Conservation (phyloP, 1,140 invertebrate species). For the Euura saliciscinereae region DNA sequence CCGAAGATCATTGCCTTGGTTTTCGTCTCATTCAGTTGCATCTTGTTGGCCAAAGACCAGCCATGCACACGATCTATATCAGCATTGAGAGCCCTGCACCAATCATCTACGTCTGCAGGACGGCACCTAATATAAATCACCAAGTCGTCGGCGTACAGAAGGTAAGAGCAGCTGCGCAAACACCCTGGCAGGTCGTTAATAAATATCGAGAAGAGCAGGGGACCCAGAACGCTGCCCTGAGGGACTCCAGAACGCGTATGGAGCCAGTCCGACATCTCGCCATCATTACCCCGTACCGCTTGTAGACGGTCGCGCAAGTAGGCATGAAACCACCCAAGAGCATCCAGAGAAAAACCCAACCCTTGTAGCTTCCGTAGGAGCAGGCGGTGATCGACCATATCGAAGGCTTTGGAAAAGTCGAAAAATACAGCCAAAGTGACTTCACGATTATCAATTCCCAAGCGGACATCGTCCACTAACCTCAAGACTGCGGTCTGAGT, state of each 20-base stretch:
- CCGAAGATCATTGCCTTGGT: no score
- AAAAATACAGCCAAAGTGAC: conserved; percentile 16
- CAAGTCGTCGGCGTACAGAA: no score
- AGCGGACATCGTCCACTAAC: conserved; percentile 10
- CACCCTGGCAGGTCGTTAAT: no score
- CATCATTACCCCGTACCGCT: not conserved
- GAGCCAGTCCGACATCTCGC: not conserved
- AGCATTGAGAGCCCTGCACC: no score
- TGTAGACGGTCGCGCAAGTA: not conserved
- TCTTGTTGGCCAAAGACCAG: no score
- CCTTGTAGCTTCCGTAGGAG: not conserved
- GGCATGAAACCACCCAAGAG: not conserved
- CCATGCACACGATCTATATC: no score
- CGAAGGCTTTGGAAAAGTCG: conserved; percentile 21
- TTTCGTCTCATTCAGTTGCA: no score
- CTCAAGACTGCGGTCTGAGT: conserved; percentile 11
- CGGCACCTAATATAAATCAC: no score
- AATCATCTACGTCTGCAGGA: no score
- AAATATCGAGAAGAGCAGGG: not conserved
- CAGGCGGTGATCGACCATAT: conserved; percentile 16
- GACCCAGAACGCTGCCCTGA: not conserved
- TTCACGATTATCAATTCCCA: conserved; percentile 9
- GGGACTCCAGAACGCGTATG: not conserved
- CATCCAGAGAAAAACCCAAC: not conserved
- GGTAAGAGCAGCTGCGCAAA: no score